Evolutionary conservation across 2,797 vertebrate genomes (phyloP).

Genomic region (Hephaestus fuliginosus): DNA sequence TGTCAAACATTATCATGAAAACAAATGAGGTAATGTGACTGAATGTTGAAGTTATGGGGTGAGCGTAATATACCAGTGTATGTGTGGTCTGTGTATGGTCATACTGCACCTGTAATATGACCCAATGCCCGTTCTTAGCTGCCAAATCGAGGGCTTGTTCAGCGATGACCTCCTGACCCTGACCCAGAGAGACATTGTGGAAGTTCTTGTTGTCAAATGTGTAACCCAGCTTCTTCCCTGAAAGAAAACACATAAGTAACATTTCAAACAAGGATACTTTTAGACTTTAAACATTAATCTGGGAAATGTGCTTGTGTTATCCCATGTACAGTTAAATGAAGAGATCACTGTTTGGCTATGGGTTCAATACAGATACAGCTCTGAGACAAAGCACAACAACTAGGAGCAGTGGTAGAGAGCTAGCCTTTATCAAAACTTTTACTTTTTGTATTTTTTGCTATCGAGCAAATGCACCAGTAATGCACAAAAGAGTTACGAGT

Average conservation of each 20-base stretch:
- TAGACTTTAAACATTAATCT: not conserved
- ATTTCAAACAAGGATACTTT: not conserved
- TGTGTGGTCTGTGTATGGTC: not conserved
- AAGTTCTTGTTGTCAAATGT: constrained; percentile 92
- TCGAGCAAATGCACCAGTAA: too few relatives aligned
- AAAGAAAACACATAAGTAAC: constrained; percentile 15
- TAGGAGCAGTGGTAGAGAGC: too few relatives aligned
- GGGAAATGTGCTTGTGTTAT: not conserved
- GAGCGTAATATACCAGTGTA: not conserved
- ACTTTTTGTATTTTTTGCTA: too few relatives aligned
- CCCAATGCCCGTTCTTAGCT: constrained; percentile 93
- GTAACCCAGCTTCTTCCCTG: constrained; percentile 85
- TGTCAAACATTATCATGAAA: not conserved
- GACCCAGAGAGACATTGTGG: constrained; percentile 95
- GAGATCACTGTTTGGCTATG: not conserved
- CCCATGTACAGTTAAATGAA: not conserved
- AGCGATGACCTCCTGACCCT: constrained; percentile 95
- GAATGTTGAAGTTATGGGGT: not conserved
- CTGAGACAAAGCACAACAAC: too few relatives aligned
- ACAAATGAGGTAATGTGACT: not conserved
- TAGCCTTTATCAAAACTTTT: too few relatives aligned
- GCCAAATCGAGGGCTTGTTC: constrained; percentile 91
- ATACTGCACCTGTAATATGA: constrained; percentile 88
- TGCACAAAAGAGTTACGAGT: too few relatives aligned
- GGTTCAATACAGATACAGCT: too few relatives aligned